phyloP scores from a whole-genome alignment of 2,888 invertebrate species.

The Drosophila niveifrons region DNA sequence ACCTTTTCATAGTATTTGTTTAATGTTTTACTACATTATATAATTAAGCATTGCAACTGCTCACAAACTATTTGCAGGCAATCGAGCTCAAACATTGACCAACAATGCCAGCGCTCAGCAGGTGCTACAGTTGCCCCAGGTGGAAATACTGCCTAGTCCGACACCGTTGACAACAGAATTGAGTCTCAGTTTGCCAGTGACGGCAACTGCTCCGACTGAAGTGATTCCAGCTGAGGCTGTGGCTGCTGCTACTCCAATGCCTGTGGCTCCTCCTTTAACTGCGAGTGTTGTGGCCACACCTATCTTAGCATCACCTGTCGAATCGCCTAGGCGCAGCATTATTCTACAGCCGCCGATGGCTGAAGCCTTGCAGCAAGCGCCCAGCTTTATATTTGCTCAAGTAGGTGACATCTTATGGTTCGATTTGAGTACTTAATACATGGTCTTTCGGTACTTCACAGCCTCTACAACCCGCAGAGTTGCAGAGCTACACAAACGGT shows the following conservation, averaged over 20 bases:
- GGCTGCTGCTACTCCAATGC: slow-evolving; percentile 6
- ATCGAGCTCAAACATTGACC: slow-evolving; percentile 80
- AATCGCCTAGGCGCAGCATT: slow-evolving; percentile 85
- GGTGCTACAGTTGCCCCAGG: slow-evolving; percentile 53
- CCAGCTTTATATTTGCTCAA: slow-evolving; percentile 80
- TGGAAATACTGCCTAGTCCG: slow-evolving; percentile 64
- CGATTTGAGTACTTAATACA: neutral
- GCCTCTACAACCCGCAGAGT: slow-evolving; percentile 70
- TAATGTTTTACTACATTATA: slow-evolving; percentile 3
- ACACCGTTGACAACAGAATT: slow-evolving; percentile 17
- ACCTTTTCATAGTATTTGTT: neutral
- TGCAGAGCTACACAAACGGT: slow-evolving; percentile 15
- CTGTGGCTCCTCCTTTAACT: neutral
- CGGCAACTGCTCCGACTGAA: neutral
- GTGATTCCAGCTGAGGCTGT: slow-evolving; percentile 2
- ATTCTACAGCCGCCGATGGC: slow-evolving; percentile 86
- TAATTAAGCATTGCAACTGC: slow-evolving; percentile 7
- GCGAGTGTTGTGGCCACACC: slow-evolving; percentile 22
- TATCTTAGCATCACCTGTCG: slow-evolving; percentile 63
- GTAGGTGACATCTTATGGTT: slow-evolving; percentile 50
- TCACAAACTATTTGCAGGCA: slow-evolving; percentile 65
- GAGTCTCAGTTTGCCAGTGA: neutral
- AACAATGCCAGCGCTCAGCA: slow-evolving; percentile 39
- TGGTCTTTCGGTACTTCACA: slow-evolving; percentile 22
- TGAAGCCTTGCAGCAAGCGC: slow-evolving; percentile 72